Conservation (phyloP, 1,140 invertebrate genomes). For the Hylyphantes graminicola region DNA sequence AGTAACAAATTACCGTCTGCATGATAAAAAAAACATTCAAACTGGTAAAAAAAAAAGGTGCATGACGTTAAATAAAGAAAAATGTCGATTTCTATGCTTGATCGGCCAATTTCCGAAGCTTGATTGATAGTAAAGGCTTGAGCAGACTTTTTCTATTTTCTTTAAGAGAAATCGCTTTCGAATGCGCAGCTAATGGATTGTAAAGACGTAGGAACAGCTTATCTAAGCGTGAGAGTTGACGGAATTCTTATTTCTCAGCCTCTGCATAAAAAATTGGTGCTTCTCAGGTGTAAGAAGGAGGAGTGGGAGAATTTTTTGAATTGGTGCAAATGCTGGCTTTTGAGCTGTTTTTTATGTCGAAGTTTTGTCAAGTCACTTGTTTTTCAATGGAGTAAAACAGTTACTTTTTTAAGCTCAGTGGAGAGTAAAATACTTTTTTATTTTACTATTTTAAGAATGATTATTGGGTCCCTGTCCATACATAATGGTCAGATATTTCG, state of each 20-base stretch:
- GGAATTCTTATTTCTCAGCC: slow-evolving; percentile 32
- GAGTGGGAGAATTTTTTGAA: slow-evolving; percentile 4
- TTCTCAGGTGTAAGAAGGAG: slow-evolving; percentile 19
- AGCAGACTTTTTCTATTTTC: slow-evolving; percentile 14
- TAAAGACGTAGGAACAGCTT: slow-evolving; percentile 35
- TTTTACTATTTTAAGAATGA: too few relatives aligned
- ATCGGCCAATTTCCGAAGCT: slow-evolving; percentile 29
- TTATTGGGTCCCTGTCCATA: too few relatives aligned
- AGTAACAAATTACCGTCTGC: not conserved
- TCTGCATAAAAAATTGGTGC: slow-evolving; percentile 17
- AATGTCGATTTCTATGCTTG: slow-evolving; percentile 25
- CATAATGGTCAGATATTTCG: too few relatives aligned
- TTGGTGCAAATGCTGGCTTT: slow-evolving; percentile 24
- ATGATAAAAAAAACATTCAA: not conserved
- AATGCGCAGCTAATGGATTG: slow-evolving; percentile 53
- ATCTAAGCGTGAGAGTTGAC: slow-evolving; percentile 39
- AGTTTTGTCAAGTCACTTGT: not conserved
- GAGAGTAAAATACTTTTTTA: too few relatives aligned
- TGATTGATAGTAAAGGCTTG: slow-evolving; percentile 35
- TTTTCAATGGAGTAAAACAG: too few relatives aligned
- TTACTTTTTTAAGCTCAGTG: too few relatives aligned
- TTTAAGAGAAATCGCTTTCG: slow-evolving; percentile 28
- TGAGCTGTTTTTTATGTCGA: not conserved
- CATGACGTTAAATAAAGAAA: not conserved
- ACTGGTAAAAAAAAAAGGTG: not conserved